Base-by-base conservation (phyloP, 1,140 invertebrate genomes). In the Scylla paramamosain region DNA sequence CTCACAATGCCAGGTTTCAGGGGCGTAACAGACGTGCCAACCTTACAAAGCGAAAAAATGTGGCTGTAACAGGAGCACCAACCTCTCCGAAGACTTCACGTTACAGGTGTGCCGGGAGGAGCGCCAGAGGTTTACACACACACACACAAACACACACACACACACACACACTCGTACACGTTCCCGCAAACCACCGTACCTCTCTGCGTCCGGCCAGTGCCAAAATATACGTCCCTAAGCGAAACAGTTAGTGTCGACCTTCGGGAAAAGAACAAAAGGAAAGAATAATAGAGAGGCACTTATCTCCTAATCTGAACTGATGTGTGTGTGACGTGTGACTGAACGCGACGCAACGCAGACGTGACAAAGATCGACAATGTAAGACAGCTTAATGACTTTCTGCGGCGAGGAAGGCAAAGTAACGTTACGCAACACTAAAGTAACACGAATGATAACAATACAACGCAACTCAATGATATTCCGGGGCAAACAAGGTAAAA, bases 11-110 rank as follows among this genome's bases (percentile, higher is more conserved):
- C 67, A 77, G 67, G 67, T 77, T 25, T 77, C 67, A 77, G 67
- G 67, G n/a, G 67, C 67, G 67, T 77, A 77, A 77, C 67, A 77
- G 67, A 77, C 67, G 67, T 77, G 67, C 67, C 67, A 77, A 77
- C 67, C 67, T 77, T 77, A n/a, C 67, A 77, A 77, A 77, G 67
- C 20, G 67, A n/a, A 77, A 77, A 77, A 77, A 77, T 77, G 67
- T n/a, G 67, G 20, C 67, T 77, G 67, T 77, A 77, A 77, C 67
- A 77, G 67, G 67, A 77, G 67, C 20, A n/a, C 67, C 67, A 77
- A 77, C 67, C 67, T n/a, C n/a, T 77, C n/a, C 67, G 6, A n/a
- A 77, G 20, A 12, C 16, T 77, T 77, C 20, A 77, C 25, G n/a
- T 77, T 25, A n/a, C 67, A 77, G 67, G 67, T 20, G n/a, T 25